phyloP scores from a whole-genome alignment of 2,888 invertebrate species.

The Drosophila neotestacea region DNA sequence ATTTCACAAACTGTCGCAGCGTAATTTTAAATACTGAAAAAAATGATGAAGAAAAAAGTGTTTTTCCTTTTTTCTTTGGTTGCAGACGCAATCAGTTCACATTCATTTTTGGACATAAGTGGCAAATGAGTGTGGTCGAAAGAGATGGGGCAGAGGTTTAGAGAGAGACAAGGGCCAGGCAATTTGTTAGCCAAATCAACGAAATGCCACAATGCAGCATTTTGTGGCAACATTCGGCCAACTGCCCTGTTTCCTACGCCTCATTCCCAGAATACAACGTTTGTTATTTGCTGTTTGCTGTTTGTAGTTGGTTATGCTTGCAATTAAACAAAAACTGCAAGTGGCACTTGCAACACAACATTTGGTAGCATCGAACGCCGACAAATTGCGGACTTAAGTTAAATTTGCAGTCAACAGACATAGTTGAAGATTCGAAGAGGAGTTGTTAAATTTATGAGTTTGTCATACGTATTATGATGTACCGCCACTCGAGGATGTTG shows the following conservation, averaged over 20 bases:
- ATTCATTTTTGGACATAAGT: constrained; percentile 39
- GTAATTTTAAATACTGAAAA: constrained; percentile 18
- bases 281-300: constrained; percentile 9
- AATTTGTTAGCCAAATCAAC: constrained; percentile 32
- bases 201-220: constrained; percentile 13
- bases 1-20: constrained; percentile 47
- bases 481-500: constrained; percentile 30
- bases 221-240: constrained; percentile 16
- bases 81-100: constrained; percentile 43
- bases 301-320: constrained; percentile 8
- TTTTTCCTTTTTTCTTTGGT: constrained; percentile 15
- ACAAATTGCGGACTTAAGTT: constrained; percentile 11
- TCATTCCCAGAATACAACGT: constrained; percentile 9
- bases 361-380: constrained; percentile 19
- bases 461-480: constrained; percentile 15
- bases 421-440: neutral
- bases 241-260: neutral
- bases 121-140: constrained; percentile 23
- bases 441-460: constrained; percentile 39
- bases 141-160: neutral
- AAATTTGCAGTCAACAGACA: constrained; percentile 9
- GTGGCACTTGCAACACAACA: constrained; percentile 41
- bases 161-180: constrained; percentile 4
- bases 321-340: constrained; percentile 25
- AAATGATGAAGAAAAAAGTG: constrained; percentile 7